Conservation (phyloP, 2,888 invertebrate genomes). For the Apotomis capreana region DNA sequence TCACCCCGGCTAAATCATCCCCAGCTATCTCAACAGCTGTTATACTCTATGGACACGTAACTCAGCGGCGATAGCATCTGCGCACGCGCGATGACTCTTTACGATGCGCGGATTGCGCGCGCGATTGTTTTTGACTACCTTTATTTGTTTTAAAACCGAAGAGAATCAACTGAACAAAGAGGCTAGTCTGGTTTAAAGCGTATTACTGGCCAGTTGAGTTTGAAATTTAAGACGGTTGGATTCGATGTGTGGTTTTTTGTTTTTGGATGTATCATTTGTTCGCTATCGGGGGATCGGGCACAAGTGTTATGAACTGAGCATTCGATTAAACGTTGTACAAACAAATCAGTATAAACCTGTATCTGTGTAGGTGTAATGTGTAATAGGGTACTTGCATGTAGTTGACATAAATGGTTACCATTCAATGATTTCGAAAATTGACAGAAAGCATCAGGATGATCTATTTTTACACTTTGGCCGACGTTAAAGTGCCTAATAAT, state of each 20-base stretch:
- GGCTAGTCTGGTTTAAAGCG: background rate
- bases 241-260: background rate
- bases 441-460: no score
- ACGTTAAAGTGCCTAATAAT: no score
- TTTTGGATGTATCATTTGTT: conserved; percentile 28
- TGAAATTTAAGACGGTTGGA: background rate
- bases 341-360: conserved; percentile 6
- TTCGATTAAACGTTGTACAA: conserved; percentile 25
- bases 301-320: conserved; percentile 31
- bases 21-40: conserved; percentile 28
- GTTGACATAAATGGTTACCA: no score
- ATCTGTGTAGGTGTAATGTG: background rate
- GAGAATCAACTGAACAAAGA: background rate
- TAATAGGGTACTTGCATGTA: background rate
- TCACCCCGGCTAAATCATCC: conserved; percentile 20
- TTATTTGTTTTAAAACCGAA: conserved; percentile 36
- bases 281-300: conserved; percentile 28
- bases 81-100: conserved; percentile 71
- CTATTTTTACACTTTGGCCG: no score
- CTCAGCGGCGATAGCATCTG: conserved; percentile 65
- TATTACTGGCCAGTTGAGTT: background rate
- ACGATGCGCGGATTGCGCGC: conserved; percentile 56
- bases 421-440: no score
- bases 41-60: conserved; percentile 49
- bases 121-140: conserved; percentile 54